Conservation (phyloP, 2,888 invertebrate genomes). For the Coleophora flavipennella region DNA sequence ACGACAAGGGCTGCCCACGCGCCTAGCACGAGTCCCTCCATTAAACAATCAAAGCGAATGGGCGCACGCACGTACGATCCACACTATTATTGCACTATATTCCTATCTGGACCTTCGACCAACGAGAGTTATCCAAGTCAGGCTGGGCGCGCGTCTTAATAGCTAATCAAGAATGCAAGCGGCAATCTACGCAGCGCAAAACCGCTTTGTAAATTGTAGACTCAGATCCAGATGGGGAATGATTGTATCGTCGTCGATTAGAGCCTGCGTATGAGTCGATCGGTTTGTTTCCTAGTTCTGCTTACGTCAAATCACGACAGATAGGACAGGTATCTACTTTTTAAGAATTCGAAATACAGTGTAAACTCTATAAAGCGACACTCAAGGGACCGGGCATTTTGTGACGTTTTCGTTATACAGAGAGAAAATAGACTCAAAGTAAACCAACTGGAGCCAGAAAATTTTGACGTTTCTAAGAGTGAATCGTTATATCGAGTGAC, state of each 20-base stretch:
- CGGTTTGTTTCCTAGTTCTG: slow-evolving; percentile 21
- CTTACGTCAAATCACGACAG: slow-evolving; percentile 31
- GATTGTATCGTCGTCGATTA: slow-evolving; percentile 2
- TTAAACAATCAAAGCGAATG: slow-evolving; percentile 68
- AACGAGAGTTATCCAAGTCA: slow-evolving; percentile 11
- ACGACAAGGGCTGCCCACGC: slow-evolving; percentile 64
- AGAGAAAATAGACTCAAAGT: too few relatives aligned
- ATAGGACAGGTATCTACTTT: too few relatives aligned
- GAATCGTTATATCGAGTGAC: too few relatives aligned
- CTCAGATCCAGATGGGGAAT: neutral
- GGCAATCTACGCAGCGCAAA: neutral
- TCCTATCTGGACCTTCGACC: slow-evolving; percentile 14
- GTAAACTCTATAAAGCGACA: too few relatives aligned
- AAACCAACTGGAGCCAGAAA: too few relatives aligned
- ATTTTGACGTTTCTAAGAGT: too few relatives aligned
- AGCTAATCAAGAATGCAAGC: too few relatives aligned
- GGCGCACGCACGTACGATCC: slow-evolving; percentile 47
- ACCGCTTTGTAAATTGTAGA: slow-evolving; percentile 7
- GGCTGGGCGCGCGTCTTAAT: slow-evolving; percentile 3
- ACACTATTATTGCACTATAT: slow-evolving; percentile 21
- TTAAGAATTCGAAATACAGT: slow-evolving; percentile 6
- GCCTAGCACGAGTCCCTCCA: slow-evolving; percentile 52
- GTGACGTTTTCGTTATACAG: too few relatives aligned
- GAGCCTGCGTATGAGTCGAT: neutral
- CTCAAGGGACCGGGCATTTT: too few relatives aligned